Percentiles rank a stretch among this genome's conserved stretches.
Evolutionary conservation across 2,797 vertebrate species (phyloP).

Genomic region (Ficedula albicollis): DNA sequence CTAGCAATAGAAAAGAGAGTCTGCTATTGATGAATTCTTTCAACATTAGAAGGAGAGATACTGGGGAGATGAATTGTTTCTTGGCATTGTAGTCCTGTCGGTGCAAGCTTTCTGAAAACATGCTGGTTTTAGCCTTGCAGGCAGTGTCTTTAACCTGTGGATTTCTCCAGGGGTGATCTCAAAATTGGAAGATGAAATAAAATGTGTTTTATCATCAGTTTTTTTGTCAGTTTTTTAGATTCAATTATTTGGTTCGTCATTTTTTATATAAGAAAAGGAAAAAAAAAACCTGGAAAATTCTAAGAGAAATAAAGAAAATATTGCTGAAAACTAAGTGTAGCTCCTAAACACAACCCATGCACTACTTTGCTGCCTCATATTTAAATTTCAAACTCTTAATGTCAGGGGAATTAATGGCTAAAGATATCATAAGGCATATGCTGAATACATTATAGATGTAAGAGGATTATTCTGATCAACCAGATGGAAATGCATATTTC

Average conservation of each 20-base stretch:
- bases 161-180: not conserved
- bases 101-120: not conserved
- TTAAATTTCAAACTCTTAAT: slow-evolving; percentile 12
- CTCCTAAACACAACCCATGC: not conserved
- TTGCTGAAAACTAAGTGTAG: not conserved
- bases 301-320: not conserved
- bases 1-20: not conserved
- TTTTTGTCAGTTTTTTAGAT: accelerated
- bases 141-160: not conserved
- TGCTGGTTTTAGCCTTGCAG: not conserved
- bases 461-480: slow-evolving; percentile 63
- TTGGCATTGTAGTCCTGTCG: not conserved
- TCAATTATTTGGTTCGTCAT: not conserved
- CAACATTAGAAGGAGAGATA: not conserved
- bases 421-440: not conserved
- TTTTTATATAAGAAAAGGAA: not conserved
- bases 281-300: not conserved
- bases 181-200: not conserved
- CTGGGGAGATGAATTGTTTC: slow-evolving; percentile 1
- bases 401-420: slow-evolving; percentile 40
- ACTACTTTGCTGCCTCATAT: not conserved
- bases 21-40: slow-evolving; percentile 7
- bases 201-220: not conserved
- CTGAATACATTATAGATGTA: slow-evolving; percentile 48
- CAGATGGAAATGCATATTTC: slow-evolving; percentile 68